phyloP scores from a whole-genome alignment of 2,797 vertebrate species.

The Sebastiscus albofasciatus region DNA sequence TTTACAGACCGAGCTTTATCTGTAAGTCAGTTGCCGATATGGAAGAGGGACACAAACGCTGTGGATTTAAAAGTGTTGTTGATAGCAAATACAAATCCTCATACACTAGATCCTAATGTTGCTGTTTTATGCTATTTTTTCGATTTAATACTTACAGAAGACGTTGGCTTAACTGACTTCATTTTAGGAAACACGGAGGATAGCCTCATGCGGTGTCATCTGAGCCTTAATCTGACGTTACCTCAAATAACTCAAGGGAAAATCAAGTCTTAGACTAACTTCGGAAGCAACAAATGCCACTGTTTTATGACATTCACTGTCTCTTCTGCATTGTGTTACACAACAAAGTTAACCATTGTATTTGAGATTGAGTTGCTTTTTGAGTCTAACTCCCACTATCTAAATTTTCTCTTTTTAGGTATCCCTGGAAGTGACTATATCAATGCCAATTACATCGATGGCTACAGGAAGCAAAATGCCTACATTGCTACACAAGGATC shows the following conservation, averaged over 20 bases:
- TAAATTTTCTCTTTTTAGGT: slow-evolving; percentile 74
- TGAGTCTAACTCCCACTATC: not conserved
- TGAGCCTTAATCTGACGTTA: slow-evolving; percentile 7
- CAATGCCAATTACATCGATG: slow-evolving; percentile 98
- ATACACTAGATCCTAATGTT: slow-evolving; percentile 10
- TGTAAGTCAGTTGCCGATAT: slow-evolving; percentile 66
- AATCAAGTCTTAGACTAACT: not conserved
- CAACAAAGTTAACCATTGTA: not conserved
- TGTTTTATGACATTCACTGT: not conserved
- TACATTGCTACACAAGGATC: slow-evolving; percentile 98
- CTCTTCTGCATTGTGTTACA: not conserved
- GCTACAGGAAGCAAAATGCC: slow-evolving; percentile 98
- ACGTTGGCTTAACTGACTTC: not conserved
- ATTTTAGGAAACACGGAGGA: not conserved
- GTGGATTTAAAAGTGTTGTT: slow-evolving; percentile 63
- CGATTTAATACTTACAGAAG: not conserved
- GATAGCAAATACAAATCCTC: slow-evolving; percentile 65
- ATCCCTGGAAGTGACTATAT: slow-evolving; percentile 98
- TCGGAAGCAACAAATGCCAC: not conserved
- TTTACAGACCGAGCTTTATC: slow-evolving; percentile 64
- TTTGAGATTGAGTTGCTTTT: not conserved
- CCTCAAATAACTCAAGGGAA: not conserved
- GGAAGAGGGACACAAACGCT: slow-evolving; percentile 35
- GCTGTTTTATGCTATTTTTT: slow-evolving; percentile 36
- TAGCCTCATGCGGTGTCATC: not conserved